phyloP scores from a whole-genome alignment of 2,797 vertebrate genomes.

The Lophius americanus region DNA sequence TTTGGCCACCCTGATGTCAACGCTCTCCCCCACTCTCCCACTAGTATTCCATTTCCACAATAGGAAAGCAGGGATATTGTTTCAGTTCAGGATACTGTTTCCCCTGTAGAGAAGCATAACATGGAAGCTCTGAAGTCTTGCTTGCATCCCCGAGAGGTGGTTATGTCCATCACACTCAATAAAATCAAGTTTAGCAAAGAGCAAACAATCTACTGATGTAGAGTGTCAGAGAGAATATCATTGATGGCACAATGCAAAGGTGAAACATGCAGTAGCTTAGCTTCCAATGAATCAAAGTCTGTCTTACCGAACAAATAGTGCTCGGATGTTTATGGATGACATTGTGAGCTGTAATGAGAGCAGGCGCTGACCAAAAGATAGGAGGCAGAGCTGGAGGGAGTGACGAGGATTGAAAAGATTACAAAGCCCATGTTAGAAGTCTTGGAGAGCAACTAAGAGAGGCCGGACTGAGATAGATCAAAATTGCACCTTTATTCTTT shows the following conservation, averaged over 20 bases:
- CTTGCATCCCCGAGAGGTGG: conserved; percentile 6
- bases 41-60: conserved; percentile 15
- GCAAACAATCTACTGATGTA: not conserved
- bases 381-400: too few relatives aligned
- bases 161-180: conserved; percentile 8
- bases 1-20: conserved; percentile 29
- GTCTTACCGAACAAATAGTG: too few relatives aligned
- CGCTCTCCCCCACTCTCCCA: conserved; percentile 14
- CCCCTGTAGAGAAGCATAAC: conserved; percentile 19
- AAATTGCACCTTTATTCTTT: too few relatives aligned
- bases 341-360: too few relatives aligned
- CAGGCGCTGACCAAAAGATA: too few relatives aligned
- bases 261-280: not conserved
- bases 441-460: too few relatives aligned
- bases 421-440: too few relatives aligned
- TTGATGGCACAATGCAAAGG: not conserved
- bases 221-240: not conserved
- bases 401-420: too few relatives aligned
- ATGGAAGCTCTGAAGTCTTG: not conserved
- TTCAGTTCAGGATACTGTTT: conserved; percentile 33
- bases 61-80: conserved; percentile 34
- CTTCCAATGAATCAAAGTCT: too few relatives aligned
- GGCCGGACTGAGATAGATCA: too few relatives aligned
- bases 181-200: not conserved
- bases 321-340: too few relatives aligned